Evolutionary conservation across 2,797 vertebrate genomes (phyloP).

Genomic region (Hemibagrus guttatus): DNA sequence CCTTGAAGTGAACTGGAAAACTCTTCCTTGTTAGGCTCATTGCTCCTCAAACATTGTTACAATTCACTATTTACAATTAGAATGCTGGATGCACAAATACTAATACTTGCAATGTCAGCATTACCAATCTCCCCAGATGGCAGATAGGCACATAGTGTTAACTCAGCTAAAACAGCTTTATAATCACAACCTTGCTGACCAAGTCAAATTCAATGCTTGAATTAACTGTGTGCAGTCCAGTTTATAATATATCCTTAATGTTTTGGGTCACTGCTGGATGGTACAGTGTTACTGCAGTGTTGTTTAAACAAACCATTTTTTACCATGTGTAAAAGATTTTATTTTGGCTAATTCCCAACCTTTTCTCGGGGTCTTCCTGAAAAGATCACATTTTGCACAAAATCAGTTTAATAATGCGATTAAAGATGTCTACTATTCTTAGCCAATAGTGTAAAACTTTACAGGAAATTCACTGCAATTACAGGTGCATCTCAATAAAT

Average conservation of each 20-base stretch:
- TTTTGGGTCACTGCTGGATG: too few relatives aligned
- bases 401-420: not conserved
- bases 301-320: too few relatives aligned
- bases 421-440: not conserved
- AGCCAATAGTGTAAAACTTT: not conserved
- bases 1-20: constrained; percentile 9
- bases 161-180: constrained; percentile 6
- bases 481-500: too few relatives aligned
- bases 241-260: not conserved
- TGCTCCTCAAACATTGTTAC: not conserved
- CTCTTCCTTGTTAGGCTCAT: not conserved
- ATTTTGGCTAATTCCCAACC: not conserved
- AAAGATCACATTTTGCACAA: not conserved
- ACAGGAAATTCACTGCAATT: not conserved
- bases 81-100: not conserved
- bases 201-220: not conserved
- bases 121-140: constrained; percentile 8
- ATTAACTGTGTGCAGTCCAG: not conserved
- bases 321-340: not conserved
- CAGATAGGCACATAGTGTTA: constrained; percentile 14
- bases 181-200: constrained; percentile 14
- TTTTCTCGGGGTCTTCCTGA: not conserved
- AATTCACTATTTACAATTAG: constrained; percentile 18
- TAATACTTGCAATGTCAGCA: constrained; percentile 10
- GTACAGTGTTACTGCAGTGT: too few relatives aligned